Evolutionary conservation across 2,888 invertebrate genomes (phyloP).

Genomic region (Camponotus fellah): DNA sequence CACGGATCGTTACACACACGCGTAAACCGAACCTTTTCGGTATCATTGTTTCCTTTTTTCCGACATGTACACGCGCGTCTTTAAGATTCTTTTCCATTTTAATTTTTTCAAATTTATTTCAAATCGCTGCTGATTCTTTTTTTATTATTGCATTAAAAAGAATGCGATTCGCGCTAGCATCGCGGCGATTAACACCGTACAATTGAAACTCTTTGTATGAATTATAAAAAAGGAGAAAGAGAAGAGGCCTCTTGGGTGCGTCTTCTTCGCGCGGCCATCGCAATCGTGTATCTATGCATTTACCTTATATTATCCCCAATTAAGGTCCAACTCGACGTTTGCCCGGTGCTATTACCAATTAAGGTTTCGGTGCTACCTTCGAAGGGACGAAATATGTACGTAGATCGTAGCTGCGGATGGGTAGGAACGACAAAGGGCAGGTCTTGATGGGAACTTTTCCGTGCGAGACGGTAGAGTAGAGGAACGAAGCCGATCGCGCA

Average conservation of each 20-base stretch:
- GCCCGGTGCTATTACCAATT: constrained; percentile 73
- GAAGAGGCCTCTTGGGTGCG: not conserved
- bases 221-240: constrained; percentile 8
- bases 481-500: constrained; percentile 56
- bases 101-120: not conserved
- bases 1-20: not conserved
- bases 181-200: constrained; percentile 1
- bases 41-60: not conserved
- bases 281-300: constrained; percentile 59
- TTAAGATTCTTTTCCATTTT: not conserved
- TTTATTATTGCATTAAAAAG: not conserved
- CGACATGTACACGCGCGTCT: not conserved
- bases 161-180: too few species aligned
- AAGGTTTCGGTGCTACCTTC: constrained; percentile 68
- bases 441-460: constrained; percentile 68
- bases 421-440: constrained; percentile 71
- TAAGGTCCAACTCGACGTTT: constrained; percentile 62
- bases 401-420: constrained; percentile 56
- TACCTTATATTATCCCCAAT: constrained; percentile 69
- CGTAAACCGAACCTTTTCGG: not conserved
- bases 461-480: constrained; percentile 39
- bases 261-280: constrained; percentile 15
- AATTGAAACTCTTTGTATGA: constrained; percentile 19
- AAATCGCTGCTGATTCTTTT: not conserved
- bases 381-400: constrained; percentile 69